A percentile compares a stretch with the other conserved stretches of the same genome.
These are phyloP conservation scores for Monochamus saltuarius DNA, from an alignment of 1,140 invertebrate species.

Conservation along the genomic window DNA sequence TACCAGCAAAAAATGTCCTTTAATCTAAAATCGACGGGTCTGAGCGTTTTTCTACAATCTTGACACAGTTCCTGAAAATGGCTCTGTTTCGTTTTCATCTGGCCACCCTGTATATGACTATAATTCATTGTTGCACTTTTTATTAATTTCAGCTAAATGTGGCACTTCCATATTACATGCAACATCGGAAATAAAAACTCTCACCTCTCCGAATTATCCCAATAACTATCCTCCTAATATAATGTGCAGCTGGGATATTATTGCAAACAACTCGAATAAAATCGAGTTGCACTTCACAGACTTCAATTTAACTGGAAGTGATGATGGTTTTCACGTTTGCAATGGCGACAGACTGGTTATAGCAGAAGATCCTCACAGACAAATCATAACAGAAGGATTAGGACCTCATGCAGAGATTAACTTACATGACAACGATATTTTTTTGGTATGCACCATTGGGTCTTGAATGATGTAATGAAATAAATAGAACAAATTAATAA, in stretches of 20 bases:
- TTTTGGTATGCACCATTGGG: conserved; percentile 1
- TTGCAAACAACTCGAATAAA: conserved; percentile 42
- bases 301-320: conserved; percentile 55
- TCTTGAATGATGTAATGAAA: background rate
- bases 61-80: no score
- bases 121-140: background rate
- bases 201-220: conserved; percentile 66
- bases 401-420: conserved; percentile 45
- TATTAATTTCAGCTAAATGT: conserved; percentile 52
- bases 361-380: conserved; percentile 45
- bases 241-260: conserved; percentile 61
- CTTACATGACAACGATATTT: conserved; percentile 35
- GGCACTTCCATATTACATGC: conserved; percentile 46
- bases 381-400: conserved; percentile 51
- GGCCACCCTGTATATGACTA: no score
- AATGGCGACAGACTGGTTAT: no score
- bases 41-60: no score
- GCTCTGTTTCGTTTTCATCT: no score
- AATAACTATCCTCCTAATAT: conserved; percentile 56
- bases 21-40: no score
- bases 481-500: no score
- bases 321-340: conserved; percentile 24
- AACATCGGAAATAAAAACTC: conserved; percentile 45
- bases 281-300: conserved; percentile 59
- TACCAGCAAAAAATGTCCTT: no score